phyloP scores from a whole-genome alignment of 37 sponge, comb jelly and placozoan genomes.

The Dysidea cf. avara region DNA sequence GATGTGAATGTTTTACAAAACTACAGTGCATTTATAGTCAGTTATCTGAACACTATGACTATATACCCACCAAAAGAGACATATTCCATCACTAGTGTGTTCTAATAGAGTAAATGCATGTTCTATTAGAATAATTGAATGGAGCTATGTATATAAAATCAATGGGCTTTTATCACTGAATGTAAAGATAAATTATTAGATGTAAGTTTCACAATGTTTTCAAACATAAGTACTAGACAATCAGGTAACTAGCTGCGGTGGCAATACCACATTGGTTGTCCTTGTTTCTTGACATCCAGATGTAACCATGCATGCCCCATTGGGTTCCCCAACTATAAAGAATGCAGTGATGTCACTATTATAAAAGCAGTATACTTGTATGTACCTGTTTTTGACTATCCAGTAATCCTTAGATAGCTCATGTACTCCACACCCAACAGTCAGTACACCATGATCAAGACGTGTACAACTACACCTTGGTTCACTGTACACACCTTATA shows the following conservation, averaged over 20 bases:
- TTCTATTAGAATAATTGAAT: too few species aligned
- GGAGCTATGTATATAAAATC: too few species aligned
- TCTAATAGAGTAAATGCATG: too few species aligned
- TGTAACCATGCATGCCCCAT: constrained; percentile 87
- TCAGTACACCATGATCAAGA: constrained; percentile 94
- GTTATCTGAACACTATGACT: too few species aligned
- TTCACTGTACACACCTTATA: constrained; percentile 73
- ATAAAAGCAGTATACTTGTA: not conserved
- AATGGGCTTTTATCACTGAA: too few species aligned
- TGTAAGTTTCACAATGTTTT: too few species aligned
- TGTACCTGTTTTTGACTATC: constrained; percentile 83
- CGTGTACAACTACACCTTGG: constrained; percentile 63
- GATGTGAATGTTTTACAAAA: too few species aligned
- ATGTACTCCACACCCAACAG: constrained; percentile 77
- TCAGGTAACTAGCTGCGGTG: too few species aligned
- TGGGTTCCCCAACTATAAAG: constrained; percentile 66
- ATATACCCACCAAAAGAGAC: too few species aligned
- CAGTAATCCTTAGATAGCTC: constrained; percentile 53
- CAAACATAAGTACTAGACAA: constrained; percentile 2
- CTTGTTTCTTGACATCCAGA: constrained; percentile 63
- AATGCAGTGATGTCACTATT: not conserved
- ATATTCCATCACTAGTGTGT: too few species aligned
- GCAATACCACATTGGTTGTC: too few species aligned
- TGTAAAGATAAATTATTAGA: constrained; percentile 1
- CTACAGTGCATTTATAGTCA: too few species aligned